phyloP scores from a whole-genome alignment of 2,888 invertebrate species.

The Altica lythri region DNA sequence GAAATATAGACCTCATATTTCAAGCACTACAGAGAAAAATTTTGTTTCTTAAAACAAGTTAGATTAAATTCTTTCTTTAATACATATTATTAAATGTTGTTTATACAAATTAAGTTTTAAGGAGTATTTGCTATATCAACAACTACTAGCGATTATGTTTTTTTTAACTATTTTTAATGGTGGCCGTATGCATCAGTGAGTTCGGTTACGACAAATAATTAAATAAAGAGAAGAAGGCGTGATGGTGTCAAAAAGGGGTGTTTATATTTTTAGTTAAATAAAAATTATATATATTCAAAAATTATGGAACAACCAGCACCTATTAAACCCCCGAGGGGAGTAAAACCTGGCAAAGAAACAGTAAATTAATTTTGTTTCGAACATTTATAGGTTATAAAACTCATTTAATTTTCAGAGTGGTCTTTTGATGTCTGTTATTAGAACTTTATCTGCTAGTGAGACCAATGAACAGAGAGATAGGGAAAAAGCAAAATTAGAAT shows the following conservation, averaged over 20 bases:
- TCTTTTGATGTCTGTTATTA: constrained; percentile 91
- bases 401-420: constrained; percentile 67
- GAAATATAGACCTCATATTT: no score
- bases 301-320: constrained; percentile 64
- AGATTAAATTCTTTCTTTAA: no score
- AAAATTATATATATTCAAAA: constrained; percentile 5
- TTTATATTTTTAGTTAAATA: constrained; percentile 17
- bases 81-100: no score
- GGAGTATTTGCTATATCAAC: no score
- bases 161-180: no score
- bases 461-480: constrained; percentile 91
- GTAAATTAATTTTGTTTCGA: constrained; percentile 58
- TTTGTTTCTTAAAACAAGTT: no score
- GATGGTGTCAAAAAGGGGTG: constrained; percentile 20
- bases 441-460: constrained; percentile 91
- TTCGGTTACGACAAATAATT: not conserved
- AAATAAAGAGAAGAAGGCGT: constrained; percentile 8
- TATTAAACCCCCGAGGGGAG: constrained; percentile 83
- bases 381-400: constrained; percentile 27
- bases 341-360: constrained; percentile 85
- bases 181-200: no score
- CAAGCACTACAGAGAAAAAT: no score
- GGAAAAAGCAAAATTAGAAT: constrained; percentile 91
- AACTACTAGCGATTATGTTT: no score
- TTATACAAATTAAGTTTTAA: no score